Evolutionary conservation across 2,888 invertebrate genomes (phyloP), one percentile per base, ranked within the genome.

Genomic region (Catocala sponsa): DNA sequence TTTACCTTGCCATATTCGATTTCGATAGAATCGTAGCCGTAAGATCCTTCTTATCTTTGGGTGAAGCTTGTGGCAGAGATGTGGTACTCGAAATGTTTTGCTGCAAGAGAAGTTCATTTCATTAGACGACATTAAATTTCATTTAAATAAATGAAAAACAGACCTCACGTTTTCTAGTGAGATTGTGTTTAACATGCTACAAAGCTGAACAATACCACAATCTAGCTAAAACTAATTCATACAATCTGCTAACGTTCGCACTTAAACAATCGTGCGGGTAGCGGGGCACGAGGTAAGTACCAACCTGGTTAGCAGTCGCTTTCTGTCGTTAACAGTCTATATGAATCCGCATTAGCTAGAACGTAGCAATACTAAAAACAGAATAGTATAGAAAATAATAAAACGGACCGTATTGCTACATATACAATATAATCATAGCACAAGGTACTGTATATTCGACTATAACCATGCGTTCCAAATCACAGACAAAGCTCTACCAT

Each of bases 1-100:
- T 95, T 95, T 90, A 98, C 98, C 97, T 97, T 74, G 97, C 97
- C 95, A 98, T 96, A 86, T 97, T 97, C 53, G 97, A 97, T 91
- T 97, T 97, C 4, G 96, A 95, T 62, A 96, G 89, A 65, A 95
- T 95, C 41, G 95, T 93, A 55, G 96, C 95, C 15, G 96, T 95
- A 35, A 95, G 89, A 85, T 95, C 96, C 92, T 94, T 97, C 95
- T 94, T 97, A 95, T 89, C 97, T 70, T 91, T 93, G 1, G 91
- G 92, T 4, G 94, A 92, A 1, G 93, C 85, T 77, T 93, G 94
- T 43, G 93, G 91, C 33, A 93, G 80, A 13, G 94, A 92, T 7
- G 92, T 90, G 2, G 93, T 91, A 70, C 91, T 94, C 59, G 95
- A 97, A 89, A 97, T 95, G 68, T 92, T 92, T 90, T 93, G 92